These are phyloP conservation scores for Trypoxylon attenuatum DNA, from an alignment of 2,888 invertebrate species.

Conservation along the genomic window DNA sequence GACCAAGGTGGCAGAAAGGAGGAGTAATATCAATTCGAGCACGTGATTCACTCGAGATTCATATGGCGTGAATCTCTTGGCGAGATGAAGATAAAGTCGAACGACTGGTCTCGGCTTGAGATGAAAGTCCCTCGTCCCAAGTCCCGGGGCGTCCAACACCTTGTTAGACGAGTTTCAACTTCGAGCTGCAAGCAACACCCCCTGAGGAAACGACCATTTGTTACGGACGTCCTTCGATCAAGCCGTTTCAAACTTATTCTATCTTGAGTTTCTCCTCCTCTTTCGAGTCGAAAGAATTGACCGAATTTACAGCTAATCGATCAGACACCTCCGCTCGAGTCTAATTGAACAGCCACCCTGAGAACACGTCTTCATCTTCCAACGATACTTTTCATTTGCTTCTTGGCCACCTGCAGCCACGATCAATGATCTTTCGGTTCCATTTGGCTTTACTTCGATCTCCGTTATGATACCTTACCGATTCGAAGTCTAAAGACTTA, in stretches of 20 bases:
- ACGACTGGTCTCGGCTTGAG: slow-evolving; percentile 66
- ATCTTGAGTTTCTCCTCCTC: slow-evolving; percentile 20
- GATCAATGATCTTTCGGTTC: too few relatives aligned
- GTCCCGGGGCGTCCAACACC: slow-evolving; percentile 69
- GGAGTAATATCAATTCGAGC: slow-evolving; percentile 64
- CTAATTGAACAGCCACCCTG: background rate
- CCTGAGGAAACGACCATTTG: slow-evolving; percentile 69
- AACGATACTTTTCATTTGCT: too few relatives aligned
- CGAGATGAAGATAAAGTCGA: slow-evolving; percentile 70
- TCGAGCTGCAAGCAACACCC: slow-evolving; percentile 62
- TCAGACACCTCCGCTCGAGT: slow-evolving; percentile 9
- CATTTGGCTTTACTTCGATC: too few relatives aligned
- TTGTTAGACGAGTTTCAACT: slow-evolving; percentile 69
- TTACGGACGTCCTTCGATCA: slow-evolving; percentile 56
- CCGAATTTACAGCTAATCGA: slow-evolving; percentile 39
- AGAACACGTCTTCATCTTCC: background rate
- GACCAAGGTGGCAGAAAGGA: slow-evolving; percentile 40
- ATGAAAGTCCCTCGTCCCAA: slow-evolving; percentile 67
- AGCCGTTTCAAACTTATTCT: slow-evolving; percentile 38
- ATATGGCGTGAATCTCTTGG: slow-evolving; percentile 54
- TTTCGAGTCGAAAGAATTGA: slow-evolving; percentile 22
- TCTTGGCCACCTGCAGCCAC: too few relatives aligned
- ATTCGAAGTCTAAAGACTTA: too few relatives aligned
- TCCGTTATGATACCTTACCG: too few relatives aligned
- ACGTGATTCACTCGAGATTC: slow-evolving; percentile 63